phyloP scores from a whole-genome alignment of 2,888 invertebrate genomes.

The Thereva unica region DNA sequence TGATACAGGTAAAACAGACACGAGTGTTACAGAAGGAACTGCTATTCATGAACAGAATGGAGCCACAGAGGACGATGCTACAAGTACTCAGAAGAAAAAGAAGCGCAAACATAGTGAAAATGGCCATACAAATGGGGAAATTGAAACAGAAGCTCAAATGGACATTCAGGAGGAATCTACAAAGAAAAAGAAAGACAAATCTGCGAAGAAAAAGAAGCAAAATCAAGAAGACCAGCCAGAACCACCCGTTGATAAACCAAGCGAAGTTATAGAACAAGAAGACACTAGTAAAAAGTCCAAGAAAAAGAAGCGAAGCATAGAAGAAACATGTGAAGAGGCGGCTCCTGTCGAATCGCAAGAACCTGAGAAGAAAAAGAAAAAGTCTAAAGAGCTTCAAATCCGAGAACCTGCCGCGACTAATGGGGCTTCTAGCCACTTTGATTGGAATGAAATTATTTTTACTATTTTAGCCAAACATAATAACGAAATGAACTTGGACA shows the following conservation, averaged over 20 bases:
- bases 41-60: not conserved
- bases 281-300: constrained; percentile 45
- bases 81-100: not conserved
- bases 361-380: not conserved
- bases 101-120: not conserved
- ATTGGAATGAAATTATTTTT: constrained; percentile 38
- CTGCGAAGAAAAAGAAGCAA: constrained; percentile 12
- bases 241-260: constrained; percentile 43
- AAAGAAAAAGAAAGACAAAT: not conserved
- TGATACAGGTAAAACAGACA: not conserved
- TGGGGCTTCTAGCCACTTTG: constrained; percentile 55
- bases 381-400: not conserved
- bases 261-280: not conserved
- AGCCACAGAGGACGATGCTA: not conserved
- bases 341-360: not conserved
- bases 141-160: constrained; percentile 1
- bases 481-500: constrained; percentile 71
- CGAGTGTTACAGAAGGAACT: no score
- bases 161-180: constrained; percentile 2
- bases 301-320: constrained; percentile 38
- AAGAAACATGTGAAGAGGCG: constrained; percentile 42
- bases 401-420: no score
- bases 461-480: constrained; percentile 48
- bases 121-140: not conserved
- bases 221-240: constrained; percentile 50